Percentiles rank a stretch among this genome's conserved stretches.
Conservation (phyloP, 2,888 invertebrate genomes). For the Drosophila sordidula region DNA sequence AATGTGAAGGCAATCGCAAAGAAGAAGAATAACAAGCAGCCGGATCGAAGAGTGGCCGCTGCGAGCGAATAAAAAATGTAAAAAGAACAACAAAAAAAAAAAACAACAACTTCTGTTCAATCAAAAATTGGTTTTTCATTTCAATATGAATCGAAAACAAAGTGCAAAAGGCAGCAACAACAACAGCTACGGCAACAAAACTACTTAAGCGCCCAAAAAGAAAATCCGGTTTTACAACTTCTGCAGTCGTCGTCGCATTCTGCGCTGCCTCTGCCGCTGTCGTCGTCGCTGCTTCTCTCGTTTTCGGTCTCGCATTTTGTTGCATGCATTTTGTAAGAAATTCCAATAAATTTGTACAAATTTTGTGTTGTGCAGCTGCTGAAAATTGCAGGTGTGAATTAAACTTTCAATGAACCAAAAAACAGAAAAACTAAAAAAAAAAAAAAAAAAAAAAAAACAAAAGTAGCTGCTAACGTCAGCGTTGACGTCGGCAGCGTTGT, state of each 20-base stretch:
- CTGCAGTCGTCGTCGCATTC: slow-evolving; percentile 47
- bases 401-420: slow-evolving; percentile 51
- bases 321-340: slow-evolving; percentile 42
- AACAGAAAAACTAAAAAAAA: slow-evolving; percentile 24
- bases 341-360: slow-evolving; percentile 44
- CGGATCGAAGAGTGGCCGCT: slow-evolving; percentile 20
- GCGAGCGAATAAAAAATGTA: slow-evolving; percentile 14
- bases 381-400: slow-evolving; percentile 63
- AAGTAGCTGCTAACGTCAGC: slow-evolving; percentile 56
- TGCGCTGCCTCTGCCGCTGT: slow-evolving; percentile 22
- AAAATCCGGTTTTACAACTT: slow-evolving; percentile 82
- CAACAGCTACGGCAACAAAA: slow-evolving; percentile 42
- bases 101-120: slow-evolving; percentile 37
- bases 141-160: slow-evolving; percentile 60
- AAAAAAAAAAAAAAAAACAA: slow-evolving; percentile 19
- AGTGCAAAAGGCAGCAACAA: slow-evolving; percentile 75
- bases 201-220: slow-evolving; percentile 68
- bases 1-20: slow-evolving; percentile 49
- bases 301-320: slow-evolving; percentile 23
- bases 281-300: slow-evolving; percentile 18
- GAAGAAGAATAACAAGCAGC: slow-evolving; percentile 22
- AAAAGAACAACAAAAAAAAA: slow-evolving; percentile 19
- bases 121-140: slow-evolving; percentile 59
- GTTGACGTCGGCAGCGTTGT: slow-evolving; percentile 43
- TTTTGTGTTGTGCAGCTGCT: slow-evolving; percentile 21